Conservation (phyloP, 2,113 vertebrate genomes). For the Pardalotus punctatus region DNA sequence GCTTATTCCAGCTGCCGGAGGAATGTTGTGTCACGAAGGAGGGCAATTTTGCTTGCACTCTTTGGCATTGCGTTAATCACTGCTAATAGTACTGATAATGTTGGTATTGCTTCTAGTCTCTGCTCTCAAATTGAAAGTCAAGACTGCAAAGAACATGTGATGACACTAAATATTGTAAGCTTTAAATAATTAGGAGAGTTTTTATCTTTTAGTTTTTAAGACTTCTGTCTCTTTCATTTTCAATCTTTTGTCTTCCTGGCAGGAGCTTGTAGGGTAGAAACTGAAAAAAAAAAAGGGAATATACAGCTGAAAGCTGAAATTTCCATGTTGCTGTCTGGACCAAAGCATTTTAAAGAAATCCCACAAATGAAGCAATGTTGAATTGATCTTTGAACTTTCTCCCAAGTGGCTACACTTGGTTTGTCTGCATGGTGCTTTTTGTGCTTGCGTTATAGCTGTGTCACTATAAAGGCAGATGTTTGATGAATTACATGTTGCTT, state of each 20-base stretch:
- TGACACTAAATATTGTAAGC: not conserved
- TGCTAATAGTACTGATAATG: not conserved
- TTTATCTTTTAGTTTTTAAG: not conserved
- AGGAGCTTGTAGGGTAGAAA: not conserved
- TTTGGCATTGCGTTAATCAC: not conserved
- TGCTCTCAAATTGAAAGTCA: not conserved
- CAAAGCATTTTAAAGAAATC: not conserved
- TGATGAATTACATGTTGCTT: not conserved
- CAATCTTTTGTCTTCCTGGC: not conserved
- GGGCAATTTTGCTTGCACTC: not conserved
- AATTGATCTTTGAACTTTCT: not conserved
- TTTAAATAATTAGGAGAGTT: not conserved
- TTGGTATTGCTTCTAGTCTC: not conserved
- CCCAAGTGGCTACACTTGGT: not conserved
- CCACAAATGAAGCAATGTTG: not conserved
- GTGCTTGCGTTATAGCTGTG: rapidly evolving
- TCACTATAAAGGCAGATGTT: not conserved
- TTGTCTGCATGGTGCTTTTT: not conserved
- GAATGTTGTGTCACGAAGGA: not conserved
- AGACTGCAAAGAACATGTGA: not conserved
- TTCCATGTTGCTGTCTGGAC: not conserved
- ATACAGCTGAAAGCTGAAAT: not conserved
- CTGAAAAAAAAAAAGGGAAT: not conserved
- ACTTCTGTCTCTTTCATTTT: not conserved
- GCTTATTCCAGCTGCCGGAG: not conserved